Percentiles rank a stretch among this genome's conserved stretches.
These are phyloP conservation scores for Pachyrhynchus sulphureomaculatus DNA, from an alignment of 1,140 invertebrate genomes.

Conservation along the genomic window DNA sequence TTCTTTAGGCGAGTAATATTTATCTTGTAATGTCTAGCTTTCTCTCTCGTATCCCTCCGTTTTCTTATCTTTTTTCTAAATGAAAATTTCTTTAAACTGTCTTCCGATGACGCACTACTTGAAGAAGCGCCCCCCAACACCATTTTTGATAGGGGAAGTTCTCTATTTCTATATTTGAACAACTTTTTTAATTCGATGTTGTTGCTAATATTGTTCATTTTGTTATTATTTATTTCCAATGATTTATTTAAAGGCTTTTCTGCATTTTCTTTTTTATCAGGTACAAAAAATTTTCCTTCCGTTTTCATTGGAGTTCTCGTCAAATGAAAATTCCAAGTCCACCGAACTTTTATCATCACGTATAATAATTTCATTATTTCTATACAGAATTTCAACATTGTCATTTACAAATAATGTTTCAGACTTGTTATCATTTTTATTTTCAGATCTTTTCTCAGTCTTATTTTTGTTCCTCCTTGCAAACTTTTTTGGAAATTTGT, in stretches of 20 bases:
- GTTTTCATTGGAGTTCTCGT: slow-evolving; percentile 24
- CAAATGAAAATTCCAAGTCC: slow-evolving; percentile 36
- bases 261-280: neutral
- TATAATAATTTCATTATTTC: slow-evolving; percentile 33
- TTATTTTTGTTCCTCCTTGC: slow-evolving; percentile 8
- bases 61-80: slow-evolving; percentile 12
- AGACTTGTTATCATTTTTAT: slow-evolving; percentile 2
- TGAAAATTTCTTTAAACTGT: slow-evolving; percentile 10
- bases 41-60: slow-evolving; percentile 7
- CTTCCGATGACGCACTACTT: slow-evolving; percentile 19
- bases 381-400: slow-evolving; percentile 30
- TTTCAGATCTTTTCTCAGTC: slow-evolving; percentile 2
- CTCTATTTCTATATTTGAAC: neutral
- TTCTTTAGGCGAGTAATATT: slow-evolving; percentile 26
- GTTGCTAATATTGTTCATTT: neutral
- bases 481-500: slow-evolving; percentile 12
- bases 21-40: slow-evolving; percentile 25
- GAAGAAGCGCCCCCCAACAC: slow-evolving; percentile 3
- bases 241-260: neutral
- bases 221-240: slow-evolving; percentile 10
- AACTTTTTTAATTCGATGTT: neutral
- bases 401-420: slow-evolving; percentile 33
- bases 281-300: slow-evolving; percentile 1
- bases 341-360: slow-evolving; percentile 29
- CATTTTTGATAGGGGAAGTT: neutral